Evolutionary conservation across 2,113 vertebrate genomes (phyloP).

Genomic region (Sigmodon hispidus): DNA sequence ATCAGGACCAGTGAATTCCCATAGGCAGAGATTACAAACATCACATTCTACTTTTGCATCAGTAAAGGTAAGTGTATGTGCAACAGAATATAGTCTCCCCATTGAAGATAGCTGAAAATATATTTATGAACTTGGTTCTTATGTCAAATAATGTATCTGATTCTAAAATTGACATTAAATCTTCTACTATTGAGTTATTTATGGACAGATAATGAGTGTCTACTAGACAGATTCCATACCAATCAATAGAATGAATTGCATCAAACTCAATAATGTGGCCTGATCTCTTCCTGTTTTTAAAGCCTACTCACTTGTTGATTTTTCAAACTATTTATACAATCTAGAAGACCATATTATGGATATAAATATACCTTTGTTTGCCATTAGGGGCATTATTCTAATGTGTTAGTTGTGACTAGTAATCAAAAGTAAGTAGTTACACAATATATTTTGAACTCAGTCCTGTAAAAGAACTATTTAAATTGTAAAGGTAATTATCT

Average conservation of each 20-base stretch:
- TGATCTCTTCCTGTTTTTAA: conserved; percentile 15
- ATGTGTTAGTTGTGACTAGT: not conserved
- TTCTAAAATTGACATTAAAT: conserved; percentile 9
- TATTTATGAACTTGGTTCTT: not conserved
- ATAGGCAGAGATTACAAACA: not conserved
- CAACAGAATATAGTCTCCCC: not conserved
- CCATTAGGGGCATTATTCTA: not conserved
- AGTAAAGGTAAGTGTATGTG: not conserved
- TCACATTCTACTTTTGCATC: not conserved
- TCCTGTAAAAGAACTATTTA: not conserved
- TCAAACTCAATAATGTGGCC: not conserved
- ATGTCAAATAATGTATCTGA: not conserved
- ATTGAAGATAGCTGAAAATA: not conserved
- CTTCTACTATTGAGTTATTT: not conserved
- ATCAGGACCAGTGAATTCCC: not conserved
- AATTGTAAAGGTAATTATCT: not conserved
- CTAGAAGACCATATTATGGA: not conserved
- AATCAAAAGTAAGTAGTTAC: not conserved
- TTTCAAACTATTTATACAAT: not conserved
- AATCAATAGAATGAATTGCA: not conserved
- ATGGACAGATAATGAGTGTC: not conserved
- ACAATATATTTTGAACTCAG: not conserved
- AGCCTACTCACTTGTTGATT: not conserved
- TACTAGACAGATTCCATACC: not conserved
- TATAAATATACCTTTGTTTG: not conserved